Evolutionary conservation across 2,113 vertebrate species (phyloP).

Genomic region (Apaloderma vittatum): DNA sequence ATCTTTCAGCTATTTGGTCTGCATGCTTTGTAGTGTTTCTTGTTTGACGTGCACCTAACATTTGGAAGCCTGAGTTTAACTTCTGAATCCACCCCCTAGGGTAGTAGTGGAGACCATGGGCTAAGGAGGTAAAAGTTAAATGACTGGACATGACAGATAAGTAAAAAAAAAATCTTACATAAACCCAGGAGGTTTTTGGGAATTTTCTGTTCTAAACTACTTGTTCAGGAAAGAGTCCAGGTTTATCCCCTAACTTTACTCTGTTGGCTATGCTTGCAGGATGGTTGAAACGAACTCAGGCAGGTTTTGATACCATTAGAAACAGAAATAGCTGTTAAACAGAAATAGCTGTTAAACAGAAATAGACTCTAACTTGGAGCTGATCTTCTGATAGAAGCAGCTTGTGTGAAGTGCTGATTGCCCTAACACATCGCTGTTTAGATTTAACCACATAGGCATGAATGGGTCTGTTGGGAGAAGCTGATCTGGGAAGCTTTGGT

Average conservation of each 20-base stretch:
- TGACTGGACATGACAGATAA: not conserved
- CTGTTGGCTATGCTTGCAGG: not conserved
- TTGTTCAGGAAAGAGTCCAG: not conserved
- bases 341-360: conserved; percentile 57
- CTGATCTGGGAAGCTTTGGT: not conserved
- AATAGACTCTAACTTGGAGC: not conserved
- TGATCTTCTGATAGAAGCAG: not conserved
- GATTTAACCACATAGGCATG: not conserved
- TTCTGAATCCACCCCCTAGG: not conserved
- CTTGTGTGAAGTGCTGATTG: conserved; percentile 28
- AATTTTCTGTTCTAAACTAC: not conserved
- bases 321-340: conserved; percentile 51
- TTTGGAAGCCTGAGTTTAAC: conserved; percentile 56
- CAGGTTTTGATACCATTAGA: conserved; percentile 5
- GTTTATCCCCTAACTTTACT: not conserved
- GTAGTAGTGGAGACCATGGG: not conserved
- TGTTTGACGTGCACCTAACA: not conserved
- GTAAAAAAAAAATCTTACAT: not conserved
- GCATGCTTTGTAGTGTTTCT: conserved; percentile 25
- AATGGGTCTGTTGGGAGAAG: not conserved
- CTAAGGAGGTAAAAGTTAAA: not conserved
- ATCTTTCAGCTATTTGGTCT: conserved; percentile 18
- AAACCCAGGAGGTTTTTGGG: not conserved
- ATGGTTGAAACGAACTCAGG: not conserved
- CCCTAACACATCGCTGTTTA: not conserved